A percentile compares a stretch with the other conserved stretches of the same genome.
These are phyloP conservation scores for Dipus sagitta DNA, from an alignment of 2,797 vertebrate species.

Conservation along the genomic window DNA sequence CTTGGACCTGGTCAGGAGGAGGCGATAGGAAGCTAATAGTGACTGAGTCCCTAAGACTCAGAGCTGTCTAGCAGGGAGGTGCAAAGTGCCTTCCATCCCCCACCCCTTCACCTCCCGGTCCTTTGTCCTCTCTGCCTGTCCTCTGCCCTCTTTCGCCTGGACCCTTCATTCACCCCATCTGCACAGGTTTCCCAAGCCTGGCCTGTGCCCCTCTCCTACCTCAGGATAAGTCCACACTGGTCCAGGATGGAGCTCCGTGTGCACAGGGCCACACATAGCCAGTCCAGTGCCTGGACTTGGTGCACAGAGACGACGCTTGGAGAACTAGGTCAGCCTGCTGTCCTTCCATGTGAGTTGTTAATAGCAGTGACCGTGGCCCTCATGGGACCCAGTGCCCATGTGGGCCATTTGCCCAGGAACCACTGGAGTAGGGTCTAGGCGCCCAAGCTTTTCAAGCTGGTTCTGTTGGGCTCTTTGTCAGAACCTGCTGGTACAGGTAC, in stretches of 20 bases:
- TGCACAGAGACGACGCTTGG: not conserved
- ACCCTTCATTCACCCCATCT: too few relatives aligned
- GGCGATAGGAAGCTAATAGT: not conserved
- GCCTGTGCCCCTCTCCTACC: not conserved
- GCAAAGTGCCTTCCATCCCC: rapidly evolving
- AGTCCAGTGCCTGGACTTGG: not conserved
- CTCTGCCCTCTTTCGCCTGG: too few relatives aligned
- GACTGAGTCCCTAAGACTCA: too few relatives aligned
- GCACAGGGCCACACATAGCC: too few relatives aligned
- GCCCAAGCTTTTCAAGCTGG: not conserved
- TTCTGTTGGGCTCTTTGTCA: not conserved
- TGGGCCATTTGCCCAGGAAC: not conserved
- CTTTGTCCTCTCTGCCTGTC: not conserved
- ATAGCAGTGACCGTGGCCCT: rapidly evolving
- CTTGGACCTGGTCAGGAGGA: not conserved
- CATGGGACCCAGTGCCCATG: rapidly evolving
- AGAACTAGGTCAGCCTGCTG: not conserved
- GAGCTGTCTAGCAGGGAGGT: too few relatives aligned
- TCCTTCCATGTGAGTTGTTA: rapidly evolving
- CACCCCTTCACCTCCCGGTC: not conserved
- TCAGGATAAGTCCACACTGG: constrained; percentile 74
- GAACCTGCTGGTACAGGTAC: not conserved
- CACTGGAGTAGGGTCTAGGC: not conserved
- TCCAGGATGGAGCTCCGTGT: not conserved
- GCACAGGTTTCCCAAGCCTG: not conserved